Percentiles rank a stretch among this genome's conserved stretches.
These are phyloP conservation scores for Coptodon rendalli DNA, from an alignment of 2,113 vertebrate genomes.

Conservation along the genomic window DNA sequence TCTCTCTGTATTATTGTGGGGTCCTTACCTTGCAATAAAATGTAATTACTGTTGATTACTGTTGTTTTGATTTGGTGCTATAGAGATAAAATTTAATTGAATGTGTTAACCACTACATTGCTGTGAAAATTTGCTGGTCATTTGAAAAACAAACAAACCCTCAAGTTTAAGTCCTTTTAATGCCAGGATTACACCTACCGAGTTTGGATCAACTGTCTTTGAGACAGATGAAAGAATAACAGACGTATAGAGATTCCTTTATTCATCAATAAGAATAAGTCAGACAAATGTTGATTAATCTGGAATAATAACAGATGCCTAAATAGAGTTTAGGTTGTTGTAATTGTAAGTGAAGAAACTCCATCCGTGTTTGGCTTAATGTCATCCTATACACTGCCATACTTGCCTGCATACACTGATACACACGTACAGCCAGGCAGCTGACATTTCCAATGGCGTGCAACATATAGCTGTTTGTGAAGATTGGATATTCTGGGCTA, in stretches of 20 bases:
- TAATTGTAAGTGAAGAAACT: background rate
- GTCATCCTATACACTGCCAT: background rate
- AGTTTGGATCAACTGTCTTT: background rate
- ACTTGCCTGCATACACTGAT: background rate
- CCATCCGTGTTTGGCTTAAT: background rate
- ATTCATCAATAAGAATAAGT: background rate
- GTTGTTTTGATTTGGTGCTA: background rate
- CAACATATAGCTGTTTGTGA: constrained; percentile 2
- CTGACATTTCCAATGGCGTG: background rate
- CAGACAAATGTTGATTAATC: background rate
- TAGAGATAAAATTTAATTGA: background rate
- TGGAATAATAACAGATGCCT: background rate
- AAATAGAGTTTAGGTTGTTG: background rate
- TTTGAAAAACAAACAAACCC: rapidly evolving
- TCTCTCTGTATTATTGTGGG: background rate
- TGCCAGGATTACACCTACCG: background rate
- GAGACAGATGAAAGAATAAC: background rate
- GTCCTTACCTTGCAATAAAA: background rate
- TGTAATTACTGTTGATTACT: background rate
- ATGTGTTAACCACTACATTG: background rate
- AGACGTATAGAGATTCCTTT: background rate
- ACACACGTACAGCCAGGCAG: background rate
- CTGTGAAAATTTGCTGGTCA: background rate
- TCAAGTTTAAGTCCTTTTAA: background rate
- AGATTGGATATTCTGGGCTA: constrained; percentile 61